Evolutionary conservation across 2,797 vertebrate genomes (phyloP).

Genomic region (Poeciliopsis turneri): DNA sequence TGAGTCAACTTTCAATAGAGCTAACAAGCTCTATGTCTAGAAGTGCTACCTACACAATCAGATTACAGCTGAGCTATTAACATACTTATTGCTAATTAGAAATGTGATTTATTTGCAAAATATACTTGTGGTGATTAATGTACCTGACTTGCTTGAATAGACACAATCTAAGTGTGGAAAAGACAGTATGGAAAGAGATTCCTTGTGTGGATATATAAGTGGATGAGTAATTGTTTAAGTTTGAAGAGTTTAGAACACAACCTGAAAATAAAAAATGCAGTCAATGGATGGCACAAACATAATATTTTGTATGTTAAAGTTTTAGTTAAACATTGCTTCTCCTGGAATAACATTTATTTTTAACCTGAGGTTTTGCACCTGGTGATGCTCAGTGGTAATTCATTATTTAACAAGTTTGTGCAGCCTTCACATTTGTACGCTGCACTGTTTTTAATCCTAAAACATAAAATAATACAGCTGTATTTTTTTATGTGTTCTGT

Average conservation of each 20-base stretch:
- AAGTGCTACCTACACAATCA: neutral
- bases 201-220: neutral
- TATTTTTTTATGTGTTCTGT: neutral
- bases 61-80: neutral
- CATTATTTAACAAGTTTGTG: neutral
- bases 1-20: neutral
- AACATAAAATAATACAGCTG: neutral
- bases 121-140: neutral
- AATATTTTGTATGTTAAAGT: neutral
- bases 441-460: neutral
- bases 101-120: conserved; percentile 1
- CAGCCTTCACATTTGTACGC: neutral
- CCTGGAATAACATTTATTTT: neutral
- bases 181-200: neutral
- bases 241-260: neutral
- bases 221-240: neutral
- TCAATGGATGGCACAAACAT: neutral
- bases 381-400: neutral
- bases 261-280: neutral
- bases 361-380: neutral
- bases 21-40: neutral
- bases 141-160: neutral
- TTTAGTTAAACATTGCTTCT: neutral
- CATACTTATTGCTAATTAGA: conserved; percentile 1
- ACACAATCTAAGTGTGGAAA: too few species aligned